Base-by-base conservation (phyloP, 2,888 invertebrate genomes). In the Heliconius sara region DNA sequence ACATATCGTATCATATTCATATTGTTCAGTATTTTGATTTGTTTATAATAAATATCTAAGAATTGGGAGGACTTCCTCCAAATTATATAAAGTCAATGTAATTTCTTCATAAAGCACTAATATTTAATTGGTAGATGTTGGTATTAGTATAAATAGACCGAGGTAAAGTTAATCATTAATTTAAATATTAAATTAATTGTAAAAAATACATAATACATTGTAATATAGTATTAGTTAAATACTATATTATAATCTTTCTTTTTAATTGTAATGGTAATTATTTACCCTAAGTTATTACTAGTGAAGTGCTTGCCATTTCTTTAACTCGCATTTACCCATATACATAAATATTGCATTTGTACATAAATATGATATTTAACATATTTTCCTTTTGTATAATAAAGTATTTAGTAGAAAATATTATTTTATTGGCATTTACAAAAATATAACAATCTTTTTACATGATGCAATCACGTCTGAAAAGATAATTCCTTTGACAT, bases 401-500 rank as follows among this genome's bases (percentile, higher is more conserved):
- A 57, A 57, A 9, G 6, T 7, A 19, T 57, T 19, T 22, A 57
- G 22, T 0, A 57, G 7, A 57, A 1, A 22, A 2, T 2, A 7
- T 57, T 22, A 22, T 3, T 57, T 57, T 57, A 57, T 57, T 22
- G 3, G 22, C 22, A 22, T 57, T 57, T 57, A 22, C 9, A 57
- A 57, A 22, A 57, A 57, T 57, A 57, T 43, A 39, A 10, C 5
- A 39, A 39, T 34, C 2, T 43, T 68, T 25, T 68, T 6, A 13
- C 13, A 22, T 34, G 57, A 57, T 22, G 39, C n/a, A 68, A n/a
- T n/a, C n/a, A 68, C 67, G 72, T 73, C 72, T 60, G 73, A 63
- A 74, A 68, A 25, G 22, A 47, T 60, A 4, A 12, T 19, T 30
- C 74, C 74, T 80, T 80, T 77, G 77, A 63, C 74, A 60, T 79